These are phyloP conservation scores for Synodontis membranacea DNA, from an alignment of 2,113 vertebrate genomes.

Conservation along the genomic window DNA sequence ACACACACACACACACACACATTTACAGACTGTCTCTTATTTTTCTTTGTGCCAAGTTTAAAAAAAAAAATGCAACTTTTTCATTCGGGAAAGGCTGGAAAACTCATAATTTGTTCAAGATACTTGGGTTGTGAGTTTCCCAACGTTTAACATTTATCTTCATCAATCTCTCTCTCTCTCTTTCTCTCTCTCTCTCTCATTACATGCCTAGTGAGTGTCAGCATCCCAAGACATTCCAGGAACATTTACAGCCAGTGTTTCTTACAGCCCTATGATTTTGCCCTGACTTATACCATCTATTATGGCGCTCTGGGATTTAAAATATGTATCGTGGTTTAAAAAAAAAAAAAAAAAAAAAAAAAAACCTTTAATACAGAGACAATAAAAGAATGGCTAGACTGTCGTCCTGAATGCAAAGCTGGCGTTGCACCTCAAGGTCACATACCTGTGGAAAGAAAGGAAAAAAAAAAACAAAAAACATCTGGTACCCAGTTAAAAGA, in stretches of 20 bases:
- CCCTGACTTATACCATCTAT: not conserved
- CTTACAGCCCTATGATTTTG: not conserved
- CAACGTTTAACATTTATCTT: slow-evolving; percentile 21
- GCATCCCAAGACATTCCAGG: not conserved
- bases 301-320: not conserved
- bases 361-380: not conserved
- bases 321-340: too few relatives aligned
- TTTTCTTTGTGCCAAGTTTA: not conserved
- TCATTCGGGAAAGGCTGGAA: slow-evolving; percentile 19
- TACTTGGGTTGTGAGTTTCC: not conserved
- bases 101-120: slow-evolving; percentile 40
- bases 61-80: not conserved
- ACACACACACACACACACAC: too few relatives aligned
- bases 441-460: not conserved
- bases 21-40: not conserved
- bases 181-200: not conserved
- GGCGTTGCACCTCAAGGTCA: slow-evolving; percentile 5
- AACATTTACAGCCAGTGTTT: not conserved
- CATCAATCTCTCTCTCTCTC: slow-evolving; percentile 14
- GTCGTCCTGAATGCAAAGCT: not conserved
- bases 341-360: too few relatives aligned
- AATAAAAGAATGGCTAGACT: not conserved
- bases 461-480: too few relatives aligned
- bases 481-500: not conserved
- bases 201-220: slow-evolving; percentile 5